Conservation (phyloP, 2,113 vertebrate species). For the Ceyx cyanopectus region DNA sequence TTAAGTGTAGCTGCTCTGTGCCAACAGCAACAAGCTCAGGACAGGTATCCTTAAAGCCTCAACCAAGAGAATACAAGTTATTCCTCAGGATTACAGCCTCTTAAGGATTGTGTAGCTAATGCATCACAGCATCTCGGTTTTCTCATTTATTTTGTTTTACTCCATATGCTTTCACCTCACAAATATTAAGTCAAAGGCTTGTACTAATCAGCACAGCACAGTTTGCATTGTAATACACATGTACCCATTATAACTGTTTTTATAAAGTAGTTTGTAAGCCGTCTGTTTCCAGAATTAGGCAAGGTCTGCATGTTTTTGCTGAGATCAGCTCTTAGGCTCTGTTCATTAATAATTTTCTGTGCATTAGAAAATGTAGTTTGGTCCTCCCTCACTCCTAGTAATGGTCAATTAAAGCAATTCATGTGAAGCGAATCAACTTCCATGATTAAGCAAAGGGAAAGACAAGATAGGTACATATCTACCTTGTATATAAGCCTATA, state of each 20-base stretch:
- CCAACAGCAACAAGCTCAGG: neutral
- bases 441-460: neutral
- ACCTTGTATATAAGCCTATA: neutral
- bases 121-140: neutral
- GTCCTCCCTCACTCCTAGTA: neutral
- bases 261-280: neutral
- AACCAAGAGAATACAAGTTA: neutral
- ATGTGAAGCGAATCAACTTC: neutral
- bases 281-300: neutral
- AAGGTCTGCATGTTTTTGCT: neutral
- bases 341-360: neutral
- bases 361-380: neutral
- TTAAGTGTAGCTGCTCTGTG: neutral
- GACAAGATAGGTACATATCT: neutral
- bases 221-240: neutral
- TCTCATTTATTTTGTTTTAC: neutral
- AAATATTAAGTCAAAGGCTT: neutral
- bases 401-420: conserved; percentile 21
- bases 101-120: neutral
- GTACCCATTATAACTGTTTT: neutral
- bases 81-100: neutral
- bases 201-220: neutral
- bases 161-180: neutral
- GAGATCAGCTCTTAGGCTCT: neutral
- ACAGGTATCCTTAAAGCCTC: neutral